Evolutionary conservation across 2,797 vertebrate genomes (phyloP), one percentile per base, ranked within the genome.

Genomic region (Tragelaphus eurycerus): DNA sequence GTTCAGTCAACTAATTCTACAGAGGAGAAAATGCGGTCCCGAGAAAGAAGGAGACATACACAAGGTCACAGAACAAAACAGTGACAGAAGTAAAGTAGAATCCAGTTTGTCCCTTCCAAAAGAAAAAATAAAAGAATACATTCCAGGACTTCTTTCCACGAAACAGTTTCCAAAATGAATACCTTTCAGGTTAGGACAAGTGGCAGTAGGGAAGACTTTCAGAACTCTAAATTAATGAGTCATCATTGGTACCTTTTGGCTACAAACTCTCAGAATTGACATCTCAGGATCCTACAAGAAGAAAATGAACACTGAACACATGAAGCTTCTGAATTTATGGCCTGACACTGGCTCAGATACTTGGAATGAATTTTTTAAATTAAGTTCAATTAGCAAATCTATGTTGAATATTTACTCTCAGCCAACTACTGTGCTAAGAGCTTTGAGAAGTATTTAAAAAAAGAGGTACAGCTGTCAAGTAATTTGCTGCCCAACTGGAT

Each of bases 141-240:
- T 46, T 46, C 74, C 43, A 76, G 74, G 7, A 5, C 92, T 48
- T 84, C 55, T 95, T 96, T 95, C 62, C 82, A 89, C 50, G 50
- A 60, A 95, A 81, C 12, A 38, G 7, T 29, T 64, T 86, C 64
- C 60, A 62, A 88, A 96, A 86, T 71, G 55, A 94, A 89, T 82
- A 90, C 82, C 34, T 15, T 91, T 89, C 96, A 94, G 92, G 92
- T 96, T 87, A 84, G 71, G 55, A 89, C 86, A 94, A 90, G 96
- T 52, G 79, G 88, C 23, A 59, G 54, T 46, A 84, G 50, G 52
- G n/a, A 92, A 98, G 93, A 95, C 71, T 93, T 85, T 81, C 86
- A 83, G 76, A 64, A 95, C 93, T 91, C 79, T 86, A 19, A 29
- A 86, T 55, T 16, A 54, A 25, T 97, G 90, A 96, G 54, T 96